These are phyloP conservation scores for Oncorhynchus tshawytscha DNA, from an alignment of 2,113 vertebrate genomes.

Conservation along the genomic window DNA sequence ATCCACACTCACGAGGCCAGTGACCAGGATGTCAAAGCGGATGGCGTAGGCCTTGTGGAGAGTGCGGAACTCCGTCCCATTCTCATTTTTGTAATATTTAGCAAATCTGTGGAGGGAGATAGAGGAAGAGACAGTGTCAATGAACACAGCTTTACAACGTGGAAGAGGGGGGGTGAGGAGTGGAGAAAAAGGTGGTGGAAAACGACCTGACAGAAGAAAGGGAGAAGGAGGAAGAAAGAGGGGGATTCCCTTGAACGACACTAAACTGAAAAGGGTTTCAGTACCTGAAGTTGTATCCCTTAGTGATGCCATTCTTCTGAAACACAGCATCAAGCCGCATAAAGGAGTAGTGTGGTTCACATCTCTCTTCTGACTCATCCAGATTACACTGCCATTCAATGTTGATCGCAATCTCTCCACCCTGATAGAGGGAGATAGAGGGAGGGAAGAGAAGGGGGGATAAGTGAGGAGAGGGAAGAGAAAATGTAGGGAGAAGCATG, in stretches of 20 bases:
- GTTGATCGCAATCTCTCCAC: slow-evolving; percentile 90
- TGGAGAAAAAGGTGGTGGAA: background rate
- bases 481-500: no score
- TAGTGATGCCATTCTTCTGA: slow-evolving; percentile 61
- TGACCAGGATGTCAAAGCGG: slow-evolving; percentile 90
- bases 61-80: slow-evolving; percentile 82
- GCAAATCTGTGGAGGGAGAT: slow-evolving; percentile 75
- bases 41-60: slow-evolving; percentile 88
- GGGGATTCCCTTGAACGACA: background rate
- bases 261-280: no score
- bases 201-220: background rate
- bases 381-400: slow-evolving; percentile 91
- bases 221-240: background rate
- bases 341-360: slow-evolving; percentile 86
- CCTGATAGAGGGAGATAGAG: slow-evolving; percentile 60
- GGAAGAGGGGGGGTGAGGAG: slow-evolving; percentile 14
- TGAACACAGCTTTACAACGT: slow-evolving; percentile 35
- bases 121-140: slow-evolving; percentile 6
- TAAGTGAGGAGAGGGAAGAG: background rate
- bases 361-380: slow-evolving; percentile 77
- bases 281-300: slow-evolving; percentile 90
- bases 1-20: slow-evolving; percentile 79
- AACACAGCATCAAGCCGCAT: slow-evolving; percentile 81
- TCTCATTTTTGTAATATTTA: slow-evolving; percentile 79
- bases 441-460: background rate